Percentiles rank a stretch among this genome's conserved stretches.
These are phyloP conservation scores for Florisuga fusca DNA, from an alignment of 2,797 vertebrate species.

Conservation along the genomic window DNA sequence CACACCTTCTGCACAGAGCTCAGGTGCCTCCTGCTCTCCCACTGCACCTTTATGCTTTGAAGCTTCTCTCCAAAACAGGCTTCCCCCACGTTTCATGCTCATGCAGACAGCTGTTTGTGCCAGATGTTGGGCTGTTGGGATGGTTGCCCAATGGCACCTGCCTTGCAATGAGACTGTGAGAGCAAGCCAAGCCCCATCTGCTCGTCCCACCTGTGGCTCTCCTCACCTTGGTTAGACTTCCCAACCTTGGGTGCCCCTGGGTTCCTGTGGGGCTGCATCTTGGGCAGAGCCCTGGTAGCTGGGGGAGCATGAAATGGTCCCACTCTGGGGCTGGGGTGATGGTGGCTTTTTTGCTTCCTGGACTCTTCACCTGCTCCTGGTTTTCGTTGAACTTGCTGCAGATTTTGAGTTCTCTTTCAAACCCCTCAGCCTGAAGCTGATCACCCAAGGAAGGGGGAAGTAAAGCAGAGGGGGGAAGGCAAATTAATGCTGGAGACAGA, in stretches of 20 bases:
- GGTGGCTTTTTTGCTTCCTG: neutral
- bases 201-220: neutral
- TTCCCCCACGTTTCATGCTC: too few species aligned
- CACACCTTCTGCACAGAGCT: neutral
- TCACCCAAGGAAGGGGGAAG: neutral
- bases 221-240: too few species aligned
- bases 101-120: neutral
- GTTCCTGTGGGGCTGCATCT: neutral
- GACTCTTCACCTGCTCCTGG: rapidly evolving
- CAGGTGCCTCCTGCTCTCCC: neutral
- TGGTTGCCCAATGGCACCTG: rapidly evolving
- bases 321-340: neutral
- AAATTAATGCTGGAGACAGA: neutral
- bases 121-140: neutral
- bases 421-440: neutral
- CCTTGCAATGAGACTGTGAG: neutral
- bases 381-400: neutral
- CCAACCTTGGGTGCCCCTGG: neutral
- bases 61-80: neutral
- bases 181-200: neutral
- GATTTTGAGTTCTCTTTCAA: neutral
- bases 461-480: neutral
- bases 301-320: neutral
- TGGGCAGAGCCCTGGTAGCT: rapidly evolving
- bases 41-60: neutral